These are phyloP conservation scores for Pteropus rufus DNA, from an alignment of 2,797 vertebrate genomes.

Conservation along the genomic window DNA sequence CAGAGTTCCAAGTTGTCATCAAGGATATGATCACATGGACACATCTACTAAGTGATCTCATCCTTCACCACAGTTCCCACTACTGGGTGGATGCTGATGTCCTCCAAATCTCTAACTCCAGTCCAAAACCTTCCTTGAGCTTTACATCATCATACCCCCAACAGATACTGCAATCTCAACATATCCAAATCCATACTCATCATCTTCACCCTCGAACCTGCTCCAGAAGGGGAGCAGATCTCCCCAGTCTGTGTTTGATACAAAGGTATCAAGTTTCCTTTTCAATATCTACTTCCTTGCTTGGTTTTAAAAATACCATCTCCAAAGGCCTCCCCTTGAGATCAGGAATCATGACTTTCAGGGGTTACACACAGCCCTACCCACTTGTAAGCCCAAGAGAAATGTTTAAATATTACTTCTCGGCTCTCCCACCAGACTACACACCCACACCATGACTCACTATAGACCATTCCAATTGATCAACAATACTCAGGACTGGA, in stretches of 20 bases:
- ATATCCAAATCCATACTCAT: not conserved
- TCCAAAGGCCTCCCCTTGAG: not conserved
- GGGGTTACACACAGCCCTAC: not conserved
- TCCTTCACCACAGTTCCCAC: not conserved
- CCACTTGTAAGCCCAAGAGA: not conserved
- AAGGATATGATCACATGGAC: not conserved
- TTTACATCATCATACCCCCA: not conserved
- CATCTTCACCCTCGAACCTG: not conserved
- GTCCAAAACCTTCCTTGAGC: not conserved
- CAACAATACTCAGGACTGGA: not conserved
- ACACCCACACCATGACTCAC: not conserved
- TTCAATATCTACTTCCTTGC: not conserved
- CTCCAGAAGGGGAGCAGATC: not conserved
- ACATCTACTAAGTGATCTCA: not conserved
- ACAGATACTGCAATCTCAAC: not conserved
- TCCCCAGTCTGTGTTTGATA: not conserved
- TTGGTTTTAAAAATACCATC: not conserved
- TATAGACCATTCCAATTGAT: not conserved
- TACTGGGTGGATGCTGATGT: not conserved
- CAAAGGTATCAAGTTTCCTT: not conserved
- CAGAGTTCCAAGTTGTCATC: not conserved
- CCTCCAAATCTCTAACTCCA: not conserved
- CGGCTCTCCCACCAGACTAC: not conserved
- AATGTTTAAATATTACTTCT: not conserved
- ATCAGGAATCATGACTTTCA: not conserved